Conservation (phyloP, 2,113 vertebrate species). For the Percopsis transmontana region DNA sequence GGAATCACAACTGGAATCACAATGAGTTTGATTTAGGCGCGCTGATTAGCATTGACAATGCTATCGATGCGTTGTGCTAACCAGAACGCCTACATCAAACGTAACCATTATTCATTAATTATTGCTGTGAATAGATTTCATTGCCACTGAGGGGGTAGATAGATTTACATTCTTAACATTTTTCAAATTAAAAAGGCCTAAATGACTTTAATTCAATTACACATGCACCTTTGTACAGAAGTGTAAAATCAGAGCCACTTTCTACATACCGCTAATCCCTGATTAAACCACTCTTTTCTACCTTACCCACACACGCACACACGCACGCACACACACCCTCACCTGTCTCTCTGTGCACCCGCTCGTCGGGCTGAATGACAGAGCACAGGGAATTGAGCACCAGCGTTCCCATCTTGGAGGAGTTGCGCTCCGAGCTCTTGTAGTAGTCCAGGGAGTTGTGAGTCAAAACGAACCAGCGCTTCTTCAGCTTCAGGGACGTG, state of each 20-base stretch:
- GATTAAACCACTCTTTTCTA: conserved; percentile 29
- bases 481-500: conserved; percentile 90
- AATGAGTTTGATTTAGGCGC: no score
- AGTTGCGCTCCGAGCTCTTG: conserved; percentile 85
- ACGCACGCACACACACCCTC: conserved; percentile 29
- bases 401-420: conserved; percentile 90
- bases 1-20: neutral
- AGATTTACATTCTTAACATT: no score
- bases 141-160: no score
- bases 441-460: conserved; percentile 91
- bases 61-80: no score
- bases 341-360: conserved; percentile 89
- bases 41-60: no score
- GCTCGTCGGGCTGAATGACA: conserved; percentile 86
- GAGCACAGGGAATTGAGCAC: conserved; percentile 93
- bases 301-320: neutral
- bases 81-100: no score
- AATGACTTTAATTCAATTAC: neutral
- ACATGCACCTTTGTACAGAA: neutral
- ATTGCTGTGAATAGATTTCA: no score
- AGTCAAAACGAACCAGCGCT: conserved; percentile 92
- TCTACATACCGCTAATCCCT: conserved; percentile 30
- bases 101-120: no score
- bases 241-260: neutral
- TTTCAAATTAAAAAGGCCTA: no score